phyloP scores from a whole-genome alignment of 2,113 vertebrate genomes.

The Archocentrus centrarchus region DNA sequence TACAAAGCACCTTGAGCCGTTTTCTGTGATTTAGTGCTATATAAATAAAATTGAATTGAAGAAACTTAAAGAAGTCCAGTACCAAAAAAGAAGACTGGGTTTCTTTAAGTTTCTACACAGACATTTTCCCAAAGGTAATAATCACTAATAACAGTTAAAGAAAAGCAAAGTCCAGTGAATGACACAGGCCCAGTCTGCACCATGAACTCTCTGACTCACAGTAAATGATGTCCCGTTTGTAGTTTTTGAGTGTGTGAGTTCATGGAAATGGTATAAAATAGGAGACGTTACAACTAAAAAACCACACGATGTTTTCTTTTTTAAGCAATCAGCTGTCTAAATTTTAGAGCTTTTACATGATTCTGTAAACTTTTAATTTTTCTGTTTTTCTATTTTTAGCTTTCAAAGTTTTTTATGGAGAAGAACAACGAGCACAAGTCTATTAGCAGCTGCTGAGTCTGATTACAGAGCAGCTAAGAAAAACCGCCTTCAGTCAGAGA shows the following conservation, averaged over 20 bases:
- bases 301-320: background rate
- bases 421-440: too few species aligned
- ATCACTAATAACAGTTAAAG: background rate
- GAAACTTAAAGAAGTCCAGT: too few species aligned
- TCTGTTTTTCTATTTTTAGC: background rate
- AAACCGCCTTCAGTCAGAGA: background rate
- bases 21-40: too few species aligned
- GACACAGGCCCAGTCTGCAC: background rate
- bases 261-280: background rate
- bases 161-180: background rate
- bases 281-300: too few species aligned
- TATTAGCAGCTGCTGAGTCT: background rate
- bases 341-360: background rate
- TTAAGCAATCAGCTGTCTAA: background rate
- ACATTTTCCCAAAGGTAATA: too few species aligned
- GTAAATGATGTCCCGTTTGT: background rate
- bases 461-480: background rate
- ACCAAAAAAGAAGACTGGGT: too few species aligned
- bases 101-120: too few species aligned
- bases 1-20: too few species aligned
- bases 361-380: background rate
- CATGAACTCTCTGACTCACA: fast-evolving
- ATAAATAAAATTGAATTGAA: too few species aligned
- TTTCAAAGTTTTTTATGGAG: background rate
- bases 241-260: background rate